Conservation (phyloP, 2,797 vertebrate genomes). For the Cossypha dichroa region DNA sequence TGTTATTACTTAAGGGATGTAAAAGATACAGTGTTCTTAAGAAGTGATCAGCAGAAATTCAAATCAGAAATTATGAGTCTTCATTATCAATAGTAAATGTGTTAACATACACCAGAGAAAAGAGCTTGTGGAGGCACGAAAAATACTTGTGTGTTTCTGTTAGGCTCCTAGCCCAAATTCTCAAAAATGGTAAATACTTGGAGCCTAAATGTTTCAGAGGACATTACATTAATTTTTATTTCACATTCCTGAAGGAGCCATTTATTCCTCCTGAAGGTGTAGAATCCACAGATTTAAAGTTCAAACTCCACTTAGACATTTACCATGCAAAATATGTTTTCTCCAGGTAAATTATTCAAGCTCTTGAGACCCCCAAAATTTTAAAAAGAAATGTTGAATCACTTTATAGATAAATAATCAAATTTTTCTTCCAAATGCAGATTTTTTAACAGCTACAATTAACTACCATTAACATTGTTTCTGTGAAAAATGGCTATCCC, state of each 20-base stretch:
- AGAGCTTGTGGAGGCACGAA: not conserved
- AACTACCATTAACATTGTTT: not conserved
- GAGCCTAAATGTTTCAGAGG: not conserved
- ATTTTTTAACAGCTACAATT: not conserved
- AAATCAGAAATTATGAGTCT: not conserved
- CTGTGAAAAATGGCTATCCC: not conserved
- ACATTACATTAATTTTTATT: not conserved
- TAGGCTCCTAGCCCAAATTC: not conserved
- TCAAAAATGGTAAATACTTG: not conserved
- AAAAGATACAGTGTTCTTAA: not conserved
- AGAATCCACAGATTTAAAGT: not conserved
- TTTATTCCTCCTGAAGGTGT: not conserved
- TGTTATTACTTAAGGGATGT: too few relatives aligned
- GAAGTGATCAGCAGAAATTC: not conserved
- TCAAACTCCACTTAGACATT: not conserved
- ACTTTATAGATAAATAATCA: accelerated
- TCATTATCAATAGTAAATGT: not conserved
- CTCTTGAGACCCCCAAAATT: not conserved
- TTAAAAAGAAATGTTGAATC: not conserved
- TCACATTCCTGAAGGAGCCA: not conserved
- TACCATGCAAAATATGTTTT: not conserved
- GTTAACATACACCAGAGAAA: not conserved
- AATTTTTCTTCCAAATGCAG: not conserved
- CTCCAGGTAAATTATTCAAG: not conserved
- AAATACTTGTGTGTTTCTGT: not conserved